phyloP scores from a whole-genome alignment of 2,888 invertebrate species.

The Lottia scabra region DNA sequence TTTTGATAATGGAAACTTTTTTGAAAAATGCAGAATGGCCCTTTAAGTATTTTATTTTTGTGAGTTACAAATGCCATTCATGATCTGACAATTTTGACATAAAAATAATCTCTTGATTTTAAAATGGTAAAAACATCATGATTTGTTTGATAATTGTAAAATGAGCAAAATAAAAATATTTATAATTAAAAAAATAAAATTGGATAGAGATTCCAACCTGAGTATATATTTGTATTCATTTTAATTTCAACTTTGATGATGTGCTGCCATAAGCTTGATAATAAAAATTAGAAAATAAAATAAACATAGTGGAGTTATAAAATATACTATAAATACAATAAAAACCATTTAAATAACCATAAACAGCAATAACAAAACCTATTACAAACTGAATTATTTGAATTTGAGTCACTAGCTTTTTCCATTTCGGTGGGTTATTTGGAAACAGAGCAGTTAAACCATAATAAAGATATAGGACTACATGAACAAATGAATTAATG shows the following conservation, averaged over 20 bases:
- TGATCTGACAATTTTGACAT: no score
- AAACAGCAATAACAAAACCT: slow-evolving; percentile 50
- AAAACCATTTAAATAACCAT: slow-evolving; percentile 60
- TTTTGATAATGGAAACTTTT: no score
- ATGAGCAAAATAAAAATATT: no score
- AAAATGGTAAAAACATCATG: no score
- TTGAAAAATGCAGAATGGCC: no score
- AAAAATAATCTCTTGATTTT: no score
- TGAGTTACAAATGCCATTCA: no score
- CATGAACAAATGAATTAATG: slow-evolving; percentile 64
- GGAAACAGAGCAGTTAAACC: slow-evolving; percentile 54
- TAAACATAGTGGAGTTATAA: slow-evolving; percentile 61
- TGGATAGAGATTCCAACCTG: background rate
- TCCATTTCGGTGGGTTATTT: slow-evolving; percentile 58
- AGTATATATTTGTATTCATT: slow-evolving; percentile 2
- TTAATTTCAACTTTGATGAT: slow-evolving; percentile 24
- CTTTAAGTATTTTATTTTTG: no score
- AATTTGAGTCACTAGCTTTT: slow-evolving; percentile 61
- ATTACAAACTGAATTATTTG: slow-evolving; percentile 64
- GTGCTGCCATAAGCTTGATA: slow-evolving; percentile 51
- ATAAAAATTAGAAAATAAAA: slow-evolving; percentile 64
- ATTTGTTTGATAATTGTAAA: no score
- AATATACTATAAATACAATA: slow-evolving; percentile 66
- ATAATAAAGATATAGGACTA: slow-evolving; percentile 64
- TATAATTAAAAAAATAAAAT: background rate